A percentile compares a stretch with the other conserved stretches of the same genome.
These are phyloP conservation scores for Porites rus DNA, from an alignment of 92 coral and sea anemone genomes.

Conservation along the genomic window DNA sequence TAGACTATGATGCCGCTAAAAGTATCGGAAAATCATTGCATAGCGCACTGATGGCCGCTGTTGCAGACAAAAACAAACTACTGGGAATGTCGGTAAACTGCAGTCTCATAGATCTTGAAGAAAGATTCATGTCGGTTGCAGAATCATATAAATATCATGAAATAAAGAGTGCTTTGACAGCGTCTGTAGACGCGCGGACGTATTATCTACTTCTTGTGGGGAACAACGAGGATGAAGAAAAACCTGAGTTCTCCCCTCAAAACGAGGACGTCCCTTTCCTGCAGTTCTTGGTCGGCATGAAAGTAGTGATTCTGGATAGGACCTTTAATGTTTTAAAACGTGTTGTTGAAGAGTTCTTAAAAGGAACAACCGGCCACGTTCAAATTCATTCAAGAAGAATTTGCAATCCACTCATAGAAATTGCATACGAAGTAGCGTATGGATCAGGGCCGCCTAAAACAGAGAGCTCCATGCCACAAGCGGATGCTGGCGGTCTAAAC, in stretches of 20 bases:
- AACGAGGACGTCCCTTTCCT: slow-evolving; percentile 5
- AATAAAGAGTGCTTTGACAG: background rate
- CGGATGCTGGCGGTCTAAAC: slow-evolving; percentile 32
- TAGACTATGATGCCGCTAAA: slow-evolving; percentile 10
- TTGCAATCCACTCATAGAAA: background rate
- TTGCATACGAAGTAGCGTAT: background rate
- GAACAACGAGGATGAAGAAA: background rate
- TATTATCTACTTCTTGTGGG: slow-evolving; percentile 3
- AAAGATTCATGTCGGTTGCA: slow-evolving; percentile 35
- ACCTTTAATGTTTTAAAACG: slow-evolving; percentile 58
- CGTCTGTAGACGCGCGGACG: slow-evolving; percentile 18
- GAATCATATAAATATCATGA: slow-evolving; percentile 28
- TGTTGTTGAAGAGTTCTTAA: background rate
- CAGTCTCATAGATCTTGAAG: slow-evolving; percentile 8
- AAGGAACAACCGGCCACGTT: background rate
- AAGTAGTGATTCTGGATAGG: slow-evolving; percentile 47
- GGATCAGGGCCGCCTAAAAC: background rate
- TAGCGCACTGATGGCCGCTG: background rate
- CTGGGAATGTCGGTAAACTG: slow-evolving; percentile 6
- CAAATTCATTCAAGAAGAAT: slow-evolving; percentile 13
- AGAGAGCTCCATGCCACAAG: background rate
- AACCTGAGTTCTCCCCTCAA: background rate
- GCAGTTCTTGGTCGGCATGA: slow-evolving; percentile 46
- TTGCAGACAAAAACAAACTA: slow-evolving; percentile 2
- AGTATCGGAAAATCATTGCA: slow-evolving; percentile 4